phyloP scores from a whole-genome alignment of 2,888 invertebrate genomes.

The Leptinotarsa juncta region DNA sequence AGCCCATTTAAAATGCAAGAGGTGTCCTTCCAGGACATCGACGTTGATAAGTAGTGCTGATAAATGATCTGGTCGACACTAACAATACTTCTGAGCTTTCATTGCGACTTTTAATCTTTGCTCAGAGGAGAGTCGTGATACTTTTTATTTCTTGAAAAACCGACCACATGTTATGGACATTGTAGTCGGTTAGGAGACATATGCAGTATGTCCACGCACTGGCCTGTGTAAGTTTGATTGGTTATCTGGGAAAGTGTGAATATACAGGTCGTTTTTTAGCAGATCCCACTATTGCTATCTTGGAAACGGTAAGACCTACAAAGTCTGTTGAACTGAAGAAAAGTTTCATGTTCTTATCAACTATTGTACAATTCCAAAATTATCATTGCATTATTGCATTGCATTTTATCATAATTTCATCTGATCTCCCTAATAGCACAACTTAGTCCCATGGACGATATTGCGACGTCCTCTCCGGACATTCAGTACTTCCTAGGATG shows the following conservation, averaged over 20 bases:
- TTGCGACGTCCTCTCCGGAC: too few species aligned
- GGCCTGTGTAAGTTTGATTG: constrained; percentile 38
- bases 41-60: constrained; percentile 49
- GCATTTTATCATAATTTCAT: too few species aligned
- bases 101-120: constrained; percentile 42
- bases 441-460: too few species aligned
- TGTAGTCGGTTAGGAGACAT: constrained; percentile 33
- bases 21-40: constrained; percentile 44
- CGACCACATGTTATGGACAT: constrained; percentile 37
- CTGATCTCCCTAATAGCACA: too few species aligned
- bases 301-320: too few species aligned
- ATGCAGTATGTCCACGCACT: constrained; percentile 32
- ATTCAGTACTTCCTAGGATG: too few species aligned
- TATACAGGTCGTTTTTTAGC: constrained; percentile 17
- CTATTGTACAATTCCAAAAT: too few species aligned
- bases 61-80: constrained; percentile 45
- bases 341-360: too few species aligned
- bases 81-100: constrained; percentile 46
- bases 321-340: too few species aligned
- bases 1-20: constrained; percentile 48
- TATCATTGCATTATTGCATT: too few species aligned
- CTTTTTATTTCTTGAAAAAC: constrained; percentile 42
- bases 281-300: too few species aligned
- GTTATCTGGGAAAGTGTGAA: constrained; percentile 43
- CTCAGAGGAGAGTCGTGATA: constrained; percentile 34